Percentiles rank a stretch among this genome's conserved stretches.
phyloP scores from a whole-genome alignment of 2,888 invertebrate genomes.

The Dasypogon diadema region DNA sequence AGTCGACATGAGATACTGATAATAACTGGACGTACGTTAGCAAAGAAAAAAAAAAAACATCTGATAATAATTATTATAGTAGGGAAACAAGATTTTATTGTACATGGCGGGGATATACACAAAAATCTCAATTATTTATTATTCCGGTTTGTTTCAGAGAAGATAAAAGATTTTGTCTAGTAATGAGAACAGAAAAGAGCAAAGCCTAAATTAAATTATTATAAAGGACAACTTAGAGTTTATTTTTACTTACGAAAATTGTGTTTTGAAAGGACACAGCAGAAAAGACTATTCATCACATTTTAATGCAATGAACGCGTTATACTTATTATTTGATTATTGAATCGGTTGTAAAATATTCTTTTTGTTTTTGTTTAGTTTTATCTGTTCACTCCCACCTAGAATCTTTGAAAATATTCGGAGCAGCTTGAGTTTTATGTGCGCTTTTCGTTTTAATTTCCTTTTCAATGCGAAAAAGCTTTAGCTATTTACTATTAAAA shows the following conservation, averaged over 20 bases:
- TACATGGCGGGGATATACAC: not conserved
- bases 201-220: slow-evolving; percentile 30
- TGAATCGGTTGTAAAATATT: too few relatives aligned
- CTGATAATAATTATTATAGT: not conserved
- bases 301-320: slow-evolving; percentile 14
- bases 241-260: too few relatives aligned
- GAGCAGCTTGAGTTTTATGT: not conserved
- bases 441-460: not conserved
- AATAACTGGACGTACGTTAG: slow-evolving; percentile 12
- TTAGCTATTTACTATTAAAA: too few relatives aligned
- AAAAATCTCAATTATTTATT: slow-evolving; percentile 14
- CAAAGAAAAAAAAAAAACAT: slow-evolving; percentile 11
- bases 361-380: slow-evolving; percentile 17
- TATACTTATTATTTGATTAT: slow-evolving; percentile 20
- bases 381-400: slow-evolving; percentile 40
- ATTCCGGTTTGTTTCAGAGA: slow-evolving; percentile 4
- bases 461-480: too few relatives aligned
- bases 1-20: slow-evolving; percentile 54
- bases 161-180: slow-evolving; percentile 7
- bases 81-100: not conserved
- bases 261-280: not conserved
- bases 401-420: slow-evolving; percentile 10
- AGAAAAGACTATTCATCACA: slow-evolving; percentile 34
- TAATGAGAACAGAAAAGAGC: not conserved
- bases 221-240: not conserved